Base-by-base conservation (phyloP, 37 sponge, comb jelly and placozoan species). In the Cladorhizidae sp. region DNA sequence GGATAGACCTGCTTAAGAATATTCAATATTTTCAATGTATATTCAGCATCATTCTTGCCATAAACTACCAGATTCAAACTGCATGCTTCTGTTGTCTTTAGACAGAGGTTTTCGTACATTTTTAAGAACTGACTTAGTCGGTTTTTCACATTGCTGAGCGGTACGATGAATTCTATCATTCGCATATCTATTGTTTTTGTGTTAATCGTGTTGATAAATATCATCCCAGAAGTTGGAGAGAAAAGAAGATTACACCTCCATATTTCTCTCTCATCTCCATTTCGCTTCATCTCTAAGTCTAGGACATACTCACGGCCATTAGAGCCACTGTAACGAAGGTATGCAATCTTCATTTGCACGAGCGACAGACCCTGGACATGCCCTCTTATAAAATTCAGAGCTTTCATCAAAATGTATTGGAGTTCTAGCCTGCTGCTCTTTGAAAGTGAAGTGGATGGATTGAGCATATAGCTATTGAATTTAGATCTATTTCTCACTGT, bases 31-130 rank as follows among this genome's bases (percentile, higher is more conserved):
- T 81, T 35, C 1, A 68, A n/a, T 0, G 81, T 78, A 63, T 76
- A 39, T 25, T 31, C 61, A 14, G 74, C 82, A 77, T 83, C 84
- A 32, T 80, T 38, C 17, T 75, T 17, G 1, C 93, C 89, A 41
- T 80, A 88, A 23, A 88, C 85, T 23, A 67, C 65, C 39, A 92
- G 49, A 22, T 79, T 61, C 23, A 92, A 78, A 18, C 70, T 62
- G 22, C 41, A 64, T 28, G 68, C 61, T 22, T 87, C 78, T 6
- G 71, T 33, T 21, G 41, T 58, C 49, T 70, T 41, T 23, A 92
- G 56, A 22, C 42, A 74, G 0, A 69, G 22, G 11, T 77, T 70
- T 57, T 84, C 89, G 43, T 88, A 92, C 64, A 81, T 84, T 8
- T 3, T 29, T 62, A 92, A 49, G 68, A 92, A 92, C 3, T 77